These are phyloP conservation scores for Erynnis tages DNA, from an alignment of 2,888 invertebrate genomes.

Conservation along the genomic window DNA sequence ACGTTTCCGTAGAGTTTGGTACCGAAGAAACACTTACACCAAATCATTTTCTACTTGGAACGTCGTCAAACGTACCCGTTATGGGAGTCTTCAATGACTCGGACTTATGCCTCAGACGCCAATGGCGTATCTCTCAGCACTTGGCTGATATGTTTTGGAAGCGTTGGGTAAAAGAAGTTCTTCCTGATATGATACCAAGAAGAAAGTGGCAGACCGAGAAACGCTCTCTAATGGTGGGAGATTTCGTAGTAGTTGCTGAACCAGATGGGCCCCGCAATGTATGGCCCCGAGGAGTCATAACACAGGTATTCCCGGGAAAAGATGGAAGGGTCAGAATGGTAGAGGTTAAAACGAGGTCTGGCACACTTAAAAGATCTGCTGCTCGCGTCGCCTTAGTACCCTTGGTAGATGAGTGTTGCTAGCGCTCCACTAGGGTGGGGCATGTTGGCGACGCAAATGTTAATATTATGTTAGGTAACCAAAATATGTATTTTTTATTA, in stretches of 20 bases:
- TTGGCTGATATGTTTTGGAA: constrained; percentile 29
- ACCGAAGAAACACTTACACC: constrained; percentile 37
- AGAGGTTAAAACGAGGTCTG: not conserved
- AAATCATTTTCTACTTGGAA: constrained; percentile 31
- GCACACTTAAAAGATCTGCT: not conserved
- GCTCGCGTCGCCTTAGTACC: not conserved
- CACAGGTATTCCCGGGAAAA: not conserved
- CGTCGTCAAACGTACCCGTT: constrained; percentile 11
- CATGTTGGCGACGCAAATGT: not conserved
- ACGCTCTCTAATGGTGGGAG: not conserved
- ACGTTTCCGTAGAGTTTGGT: constrained; percentile 36
- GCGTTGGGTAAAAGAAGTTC: constrained; percentile 24
- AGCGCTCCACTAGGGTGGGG: constrained; percentile 8
- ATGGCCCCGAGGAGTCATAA: not conserved
- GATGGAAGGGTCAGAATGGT: constrained; percentile 2
- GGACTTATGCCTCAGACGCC: constrained; percentile 3
- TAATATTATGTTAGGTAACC: no score
- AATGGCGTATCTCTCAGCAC: constrained; percentile 24
- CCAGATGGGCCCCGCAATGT: not conserved
- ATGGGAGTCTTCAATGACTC: constrained; percentile 10
- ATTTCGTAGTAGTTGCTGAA: not conserved
- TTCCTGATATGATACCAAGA: constrained; percentile 22
- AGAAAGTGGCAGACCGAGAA: constrained; percentile 1
- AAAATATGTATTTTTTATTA: no score
- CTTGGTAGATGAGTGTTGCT: not conserved